These are phyloP conservation scores for Anarhynchus alexandrinus DNA, from an alignment of 2,113 vertebrate genomes.

Conservation along the genomic window DNA sequence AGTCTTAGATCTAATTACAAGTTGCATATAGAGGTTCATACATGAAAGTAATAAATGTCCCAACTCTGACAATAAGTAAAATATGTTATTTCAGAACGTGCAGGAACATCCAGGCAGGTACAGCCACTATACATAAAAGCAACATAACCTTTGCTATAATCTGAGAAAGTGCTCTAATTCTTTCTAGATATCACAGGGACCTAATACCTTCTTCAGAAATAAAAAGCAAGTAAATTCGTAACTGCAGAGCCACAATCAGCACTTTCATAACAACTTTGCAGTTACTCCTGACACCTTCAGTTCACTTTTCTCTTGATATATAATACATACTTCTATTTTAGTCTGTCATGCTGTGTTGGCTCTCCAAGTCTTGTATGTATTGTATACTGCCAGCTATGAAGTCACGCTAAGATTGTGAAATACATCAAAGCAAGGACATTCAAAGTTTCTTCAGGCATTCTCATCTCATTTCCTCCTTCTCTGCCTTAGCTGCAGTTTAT, in stretches of 20 bases:
- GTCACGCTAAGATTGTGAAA: slow-evolving; percentile 33
- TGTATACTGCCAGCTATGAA: slow-evolving; percentile 46
- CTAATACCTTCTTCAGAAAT: background rate
- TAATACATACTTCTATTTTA: slow-evolving; percentile 41
- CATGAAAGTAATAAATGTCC: background rate
- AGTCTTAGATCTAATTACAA: background rate
- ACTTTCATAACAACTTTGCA: background rate
- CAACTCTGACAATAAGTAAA: background rate
- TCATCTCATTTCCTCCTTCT: slow-evolving; percentile 29
- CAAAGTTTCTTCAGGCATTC: slow-evolving; percentile 23
- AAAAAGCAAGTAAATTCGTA: background rate
- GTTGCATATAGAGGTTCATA: background rate
- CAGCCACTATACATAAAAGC: background rate
- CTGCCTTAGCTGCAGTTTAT: slow-evolving; percentile 3
- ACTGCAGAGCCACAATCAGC: background rate
- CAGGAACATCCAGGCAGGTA: background rate
- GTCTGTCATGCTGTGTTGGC: background rate
- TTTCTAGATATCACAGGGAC: background rate
- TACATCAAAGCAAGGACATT: slow-evolving; percentile 40
- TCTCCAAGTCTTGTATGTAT: background rate
- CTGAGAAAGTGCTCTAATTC: background rate
- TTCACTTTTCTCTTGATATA: slow-evolving; percentile 36
- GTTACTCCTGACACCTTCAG: slow-evolving; percentile 35
- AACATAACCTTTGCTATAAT: background rate
- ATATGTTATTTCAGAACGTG: accelerated